Evolutionary conservation across 2,888 invertebrate species (phyloP).

Genomic region (Trachelus stipa): DNA sequence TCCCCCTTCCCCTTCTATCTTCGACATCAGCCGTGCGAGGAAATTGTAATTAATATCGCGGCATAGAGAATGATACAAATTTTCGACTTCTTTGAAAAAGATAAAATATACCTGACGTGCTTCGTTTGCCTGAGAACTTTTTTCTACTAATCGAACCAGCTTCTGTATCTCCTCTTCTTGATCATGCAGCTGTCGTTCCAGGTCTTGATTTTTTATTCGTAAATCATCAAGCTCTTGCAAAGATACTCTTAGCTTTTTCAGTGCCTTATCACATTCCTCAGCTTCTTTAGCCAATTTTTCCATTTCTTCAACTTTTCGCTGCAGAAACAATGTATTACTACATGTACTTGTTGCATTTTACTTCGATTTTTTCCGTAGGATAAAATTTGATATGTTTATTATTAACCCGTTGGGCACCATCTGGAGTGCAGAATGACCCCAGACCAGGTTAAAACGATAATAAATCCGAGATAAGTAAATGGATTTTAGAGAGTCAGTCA

Average conservation of each 20-base stretch:
- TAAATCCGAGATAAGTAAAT: background rate
- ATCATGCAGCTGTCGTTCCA: conserved; percentile 39
- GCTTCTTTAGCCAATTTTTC: conserved; percentile 32
- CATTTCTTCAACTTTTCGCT: conserved; percentile 38
- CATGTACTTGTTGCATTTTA: background rate
- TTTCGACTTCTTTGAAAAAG: background rate
- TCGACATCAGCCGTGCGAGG: background rate
- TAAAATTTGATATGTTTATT: conserved; percentile 1
- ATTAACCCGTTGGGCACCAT: too few species aligned
- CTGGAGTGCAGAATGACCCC: background rate
- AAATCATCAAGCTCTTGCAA: conserved; percentile 41
- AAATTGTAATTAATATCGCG: background rate
- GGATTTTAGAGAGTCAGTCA: background rate
- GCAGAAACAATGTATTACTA: background rate
- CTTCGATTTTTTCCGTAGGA: background rate
- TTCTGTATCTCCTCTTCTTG: conserved; percentile 50
- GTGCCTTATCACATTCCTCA: conserved; percentile 25
- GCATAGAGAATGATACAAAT: background rate
- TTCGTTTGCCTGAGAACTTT: conserved; percentile 13
- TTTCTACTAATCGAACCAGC: background rate
- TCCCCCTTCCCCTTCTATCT: background rate
- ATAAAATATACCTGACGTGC: conserved; percentile 38
- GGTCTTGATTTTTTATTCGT: conserved; percentile 32
- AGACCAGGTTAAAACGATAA: background rate
- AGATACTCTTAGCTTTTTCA: conserved; percentile 35